phyloP scores from a whole-genome alignment of 2,888 invertebrate species.

The Lobophora halterata region DNA sequence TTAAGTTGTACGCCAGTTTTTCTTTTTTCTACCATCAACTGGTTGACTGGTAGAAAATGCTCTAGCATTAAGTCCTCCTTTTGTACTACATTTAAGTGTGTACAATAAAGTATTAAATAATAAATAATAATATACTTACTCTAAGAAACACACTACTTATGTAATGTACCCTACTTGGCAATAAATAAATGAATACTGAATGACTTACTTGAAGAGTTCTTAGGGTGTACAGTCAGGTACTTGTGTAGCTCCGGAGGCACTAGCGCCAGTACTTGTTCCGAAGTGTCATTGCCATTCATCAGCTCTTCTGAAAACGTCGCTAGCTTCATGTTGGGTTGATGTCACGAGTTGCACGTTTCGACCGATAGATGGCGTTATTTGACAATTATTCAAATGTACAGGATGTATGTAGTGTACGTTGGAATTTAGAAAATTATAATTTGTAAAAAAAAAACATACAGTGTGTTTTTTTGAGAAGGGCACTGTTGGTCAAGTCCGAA shows the following conservation, averaged over 20 bases:
- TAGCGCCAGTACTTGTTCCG: constrained; percentile 88
- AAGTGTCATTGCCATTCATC: constrained; percentile 85
- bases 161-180: too few relatives aligned
- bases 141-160: too few relatives aligned
- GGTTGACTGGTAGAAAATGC: too few relatives aligned
- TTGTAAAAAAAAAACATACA: neutral
- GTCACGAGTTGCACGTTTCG: constrained; percentile 9
- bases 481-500: too few relatives aligned
- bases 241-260: constrained; percentile 91
- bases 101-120: too few relatives aligned
- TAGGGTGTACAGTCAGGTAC: constrained; percentile 85
- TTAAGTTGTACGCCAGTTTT: too few relatives aligned
- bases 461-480: too few relatives aligned
- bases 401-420: too few relatives aligned
- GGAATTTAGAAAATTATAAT: constrained; percentile 4
- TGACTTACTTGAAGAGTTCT: constrained; percentile 77
- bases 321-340: neutral
- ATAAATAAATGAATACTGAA: neutral
- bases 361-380: constrained; percentile 22
- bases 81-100: too few relatives aligned
- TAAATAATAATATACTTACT: too few relatives aligned
- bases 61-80: too few relatives aligned
- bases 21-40: too few relatives aligned
- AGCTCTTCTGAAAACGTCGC: constrained; percentile 64
- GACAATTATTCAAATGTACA: neutral